Evolutionary conservation across 2,113 vertebrate species (phyloP), one percentile per base, ranked within the genome.

Genomic region (Catharus minimus): DNA sequence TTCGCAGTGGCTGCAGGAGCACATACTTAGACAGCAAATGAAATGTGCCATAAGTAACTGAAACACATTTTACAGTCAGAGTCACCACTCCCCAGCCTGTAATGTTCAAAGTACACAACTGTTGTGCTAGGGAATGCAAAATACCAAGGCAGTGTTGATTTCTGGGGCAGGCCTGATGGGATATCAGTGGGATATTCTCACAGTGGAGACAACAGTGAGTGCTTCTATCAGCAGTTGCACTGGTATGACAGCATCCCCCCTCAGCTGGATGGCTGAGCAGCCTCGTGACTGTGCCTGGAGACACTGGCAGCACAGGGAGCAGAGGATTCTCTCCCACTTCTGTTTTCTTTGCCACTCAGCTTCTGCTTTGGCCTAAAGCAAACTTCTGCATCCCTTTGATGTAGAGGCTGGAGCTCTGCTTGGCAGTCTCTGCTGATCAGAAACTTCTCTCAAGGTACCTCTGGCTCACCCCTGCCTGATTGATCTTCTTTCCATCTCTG

Each of bases 341-440:
- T 7, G 6, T 67, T 88, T 72, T 52, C 60, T 89, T 58, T n/a
- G 68, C 73, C 21, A 8, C 61, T 89, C 74, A 44, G 7, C 71
- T 90, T 90, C 78, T 87, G 43, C 13, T 84, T 82, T 87, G 46
- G 19, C 83, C 77, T 78, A 26, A 71, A 90, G 68, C 85, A 71
- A 49, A 62, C 60, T 62, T 65, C 46, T 77, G 5, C 58, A 30
- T n/a, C 20, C 46, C 1, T n/a, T 27, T 57, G 44, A 20, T 33
- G 19, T 32, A 32, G 32, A 71, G 76, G 15, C 41, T 53, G 75
- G 58, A 76, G 32, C 82, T 76, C 47, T 75, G 86, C 86, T 86
- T 66, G 57, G 55, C 58, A 47, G 50, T 46, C 39, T 77, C 64
- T 55, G 78, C 86, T 87, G 62, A 38, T 49, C 64, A 89, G 67